Evolutionary conservation across 1,140 invertebrate genomes (phyloP), one percentile per base, ranked within the genome.

Genomic region (Dreissena rostriformis): DNA sequence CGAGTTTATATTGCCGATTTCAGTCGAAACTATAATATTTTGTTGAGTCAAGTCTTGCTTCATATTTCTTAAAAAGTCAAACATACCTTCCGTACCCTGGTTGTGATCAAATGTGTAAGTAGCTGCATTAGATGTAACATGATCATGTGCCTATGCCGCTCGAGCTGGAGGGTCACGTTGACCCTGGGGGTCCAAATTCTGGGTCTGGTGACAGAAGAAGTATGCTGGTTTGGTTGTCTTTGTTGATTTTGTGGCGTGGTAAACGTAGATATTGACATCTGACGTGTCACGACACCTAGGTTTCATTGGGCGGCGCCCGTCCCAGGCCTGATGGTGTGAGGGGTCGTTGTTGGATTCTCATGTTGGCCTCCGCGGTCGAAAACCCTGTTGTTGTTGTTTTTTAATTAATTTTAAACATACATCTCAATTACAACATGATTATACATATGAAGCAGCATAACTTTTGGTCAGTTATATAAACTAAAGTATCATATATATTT

Each of bases 1-100:
- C 12, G 53, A 57, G 53, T 57, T 57, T 19, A 57, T 57, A 19
- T 19, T 57, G 53, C 19, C 19, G 12, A 57, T 57, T 14, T 57
- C 53, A 14, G 12, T 14, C 19, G 53, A 57, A 57, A 57, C 53
- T 14, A 12, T 12, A 14, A 19, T 19, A 57, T 57, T 57, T 19
- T 57, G 53, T 14, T 12, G 12, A 14, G 19, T 57, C 19, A 57
- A 57, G 19, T 57, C 53, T 14, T 57, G 53, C 19, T 57, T 57
- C 53, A 57, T 57, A 57, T 57, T 19, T 19, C 53, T 57, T 57
- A 57, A 57, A 57, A 57, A 57, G 53, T 57, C 53, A 57, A 57
- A 57, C 53, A 57, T 57, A 19, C n/a, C n/a, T n/a, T 57, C 53
- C 19, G 53, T 57, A 57, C 53, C 53, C 53, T 57, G 53, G 53